A percentile compares a stretch with the other conserved stretches of the same genome.
These are phyloP conservation scores for Actinernus sp. DNA, from an alignment of 92 coral and sea anemone genomes.

Conservation along the genomic window DNA sequence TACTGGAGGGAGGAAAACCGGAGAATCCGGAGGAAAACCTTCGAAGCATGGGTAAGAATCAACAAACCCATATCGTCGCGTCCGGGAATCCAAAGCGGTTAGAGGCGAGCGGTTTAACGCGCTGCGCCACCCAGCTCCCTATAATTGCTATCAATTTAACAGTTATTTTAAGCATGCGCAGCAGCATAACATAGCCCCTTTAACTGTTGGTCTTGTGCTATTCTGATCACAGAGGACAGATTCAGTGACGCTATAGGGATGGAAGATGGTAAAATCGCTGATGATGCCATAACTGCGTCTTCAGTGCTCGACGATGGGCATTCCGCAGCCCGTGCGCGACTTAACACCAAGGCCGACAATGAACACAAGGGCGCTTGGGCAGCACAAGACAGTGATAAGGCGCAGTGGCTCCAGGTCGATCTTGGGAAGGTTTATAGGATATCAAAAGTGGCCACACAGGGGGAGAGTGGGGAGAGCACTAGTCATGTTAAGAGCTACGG, in stretches of 20 bases:
- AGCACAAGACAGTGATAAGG: constrained; percentile 72
- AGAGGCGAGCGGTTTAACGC: too few relatives aligned
- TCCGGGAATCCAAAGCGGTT: too few relatives aligned
- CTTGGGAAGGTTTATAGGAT: constrained; percentile 67
- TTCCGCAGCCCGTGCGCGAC: constrained; percentile 68
- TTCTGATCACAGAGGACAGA: constrained; percentile 15
- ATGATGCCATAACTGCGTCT: constrained; percentile 74
- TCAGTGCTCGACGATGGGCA: constrained; percentile 78
- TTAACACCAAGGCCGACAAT: constrained; percentile 68
- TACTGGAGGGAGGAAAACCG: too few relatives aligned
- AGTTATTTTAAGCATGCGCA: too few relatives aligned
- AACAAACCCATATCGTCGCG: too few relatives aligned
- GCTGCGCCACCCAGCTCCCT: too few relatives aligned
- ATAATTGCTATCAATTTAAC: too few relatives aligned
- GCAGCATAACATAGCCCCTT: too few relatives aligned
- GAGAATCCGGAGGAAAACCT: too few relatives aligned
- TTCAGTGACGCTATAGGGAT: constrained; percentile 70
- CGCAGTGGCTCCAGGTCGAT: constrained; percentile 85
- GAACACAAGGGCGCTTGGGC: constrained; percentile 87
- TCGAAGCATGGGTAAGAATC: too few relatives aligned
- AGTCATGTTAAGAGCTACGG: constrained; percentile 70
- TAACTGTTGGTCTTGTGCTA: background rate
- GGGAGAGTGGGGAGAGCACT: constrained; percentile 69
- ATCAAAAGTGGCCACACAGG: constrained; percentile 65
- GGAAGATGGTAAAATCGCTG: constrained; percentile 70